Conservation (phyloP, 2,797 vertebrate genomes). For the Carduelis carduelis region DNA sequence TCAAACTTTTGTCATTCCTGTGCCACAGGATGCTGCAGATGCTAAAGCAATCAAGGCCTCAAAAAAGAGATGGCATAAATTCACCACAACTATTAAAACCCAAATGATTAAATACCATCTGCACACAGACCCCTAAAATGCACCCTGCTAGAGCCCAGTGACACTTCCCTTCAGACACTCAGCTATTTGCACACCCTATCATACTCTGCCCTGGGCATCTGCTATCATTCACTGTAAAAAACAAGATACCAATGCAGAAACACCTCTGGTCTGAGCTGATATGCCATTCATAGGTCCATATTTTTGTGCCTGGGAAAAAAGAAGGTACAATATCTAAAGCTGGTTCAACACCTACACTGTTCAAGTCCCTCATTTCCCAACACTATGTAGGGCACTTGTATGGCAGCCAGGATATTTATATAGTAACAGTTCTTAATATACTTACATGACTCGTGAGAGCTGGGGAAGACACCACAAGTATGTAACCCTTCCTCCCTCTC, state of each 20-base stretch:
- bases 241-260: not conserved
- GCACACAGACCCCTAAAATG: not conserved
- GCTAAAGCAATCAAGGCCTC: not conserved
- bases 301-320: not conserved
- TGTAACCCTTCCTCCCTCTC: not conserved
- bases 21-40: not conserved
- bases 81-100: not conserved
- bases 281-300: rapidly evolving
- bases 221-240: not conserved
- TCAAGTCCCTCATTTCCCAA: slow-evolving; percentile 27
- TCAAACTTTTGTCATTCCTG: not conserved
- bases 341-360: slow-evolving; percentile 36
- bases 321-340: slow-evolving; percentile 33
- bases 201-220: not conserved
- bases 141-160: not conserved
- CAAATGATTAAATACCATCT: not conserved
- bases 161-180: not conserved
- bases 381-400: slow-evolving; percentile 52
- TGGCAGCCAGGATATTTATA: slow-evolving; percentile 58
- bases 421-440: slow-evolving; percentile 60
- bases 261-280: not conserved
- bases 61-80: not conserved
- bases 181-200: not conserved
- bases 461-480: slow-evolving; percentile 40
- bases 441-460: slow-evolving; percentile 25